phyloP scores from a whole-genome alignment of 2,113 vertebrate genomes.

The Antechinus stuartii region DNA sequence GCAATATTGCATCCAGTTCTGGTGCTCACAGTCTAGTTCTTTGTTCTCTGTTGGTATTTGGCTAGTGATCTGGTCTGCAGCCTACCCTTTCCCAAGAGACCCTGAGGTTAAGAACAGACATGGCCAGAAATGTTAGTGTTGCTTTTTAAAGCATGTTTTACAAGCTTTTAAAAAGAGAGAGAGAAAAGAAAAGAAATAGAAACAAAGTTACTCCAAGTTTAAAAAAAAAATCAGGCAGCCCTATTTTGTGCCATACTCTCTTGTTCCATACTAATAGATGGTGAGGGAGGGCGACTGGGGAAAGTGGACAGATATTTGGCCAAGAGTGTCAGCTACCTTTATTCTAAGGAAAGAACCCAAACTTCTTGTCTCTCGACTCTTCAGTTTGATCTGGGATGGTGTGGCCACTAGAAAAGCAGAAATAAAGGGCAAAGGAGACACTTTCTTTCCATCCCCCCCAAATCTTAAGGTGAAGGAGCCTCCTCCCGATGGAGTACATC shows the following conservation, averaged over 20 bases:
- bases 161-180: neutral
- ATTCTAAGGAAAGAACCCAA: neutral
- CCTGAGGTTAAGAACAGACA: neutral
- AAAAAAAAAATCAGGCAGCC: neutral
- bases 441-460: conserved; percentile 17
- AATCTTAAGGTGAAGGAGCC: neutral
- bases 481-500: neutral
- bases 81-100: neutral
- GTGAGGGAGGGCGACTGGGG: neutral
- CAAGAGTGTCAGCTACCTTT: neutral
- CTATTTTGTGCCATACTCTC: neutral
- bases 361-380: neutral
- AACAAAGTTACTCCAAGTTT: neutral
- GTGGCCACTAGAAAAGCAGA: neutral
- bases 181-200: neutral
- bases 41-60: neutral
- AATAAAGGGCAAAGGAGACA: neutral
- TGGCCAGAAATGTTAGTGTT: neutral
- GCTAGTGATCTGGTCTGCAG: neutral
- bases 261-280: neutral
- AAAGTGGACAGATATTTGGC: neutral
- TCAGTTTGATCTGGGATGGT: neutral
- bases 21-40: neutral
- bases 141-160: neutral
- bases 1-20: neutral